Conservation (phyloP, 2,888 invertebrate species). For the Lottia scabra region DNA sequence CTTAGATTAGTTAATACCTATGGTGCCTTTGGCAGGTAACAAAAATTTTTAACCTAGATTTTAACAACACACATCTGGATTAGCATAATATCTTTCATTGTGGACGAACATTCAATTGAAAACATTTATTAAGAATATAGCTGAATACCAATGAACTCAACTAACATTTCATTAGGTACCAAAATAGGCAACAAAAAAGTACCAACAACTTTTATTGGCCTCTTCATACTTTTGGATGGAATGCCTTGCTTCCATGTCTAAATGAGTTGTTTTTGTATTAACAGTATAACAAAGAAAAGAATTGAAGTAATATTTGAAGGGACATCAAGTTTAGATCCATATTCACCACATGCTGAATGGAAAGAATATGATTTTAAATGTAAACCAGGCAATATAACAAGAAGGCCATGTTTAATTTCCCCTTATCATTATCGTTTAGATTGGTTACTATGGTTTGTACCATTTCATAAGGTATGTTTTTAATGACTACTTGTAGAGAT, state of each 20-base stretch:
- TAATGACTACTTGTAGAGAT: too few species aligned
- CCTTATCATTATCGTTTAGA: constrained; percentile 71
- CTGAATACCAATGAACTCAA: too few species aligned
- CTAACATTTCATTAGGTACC: too few species aligned
- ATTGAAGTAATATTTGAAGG: constrained; percentile 70
- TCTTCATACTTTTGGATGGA: too few species aligned
- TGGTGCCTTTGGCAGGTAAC: constrained; percentile 70
- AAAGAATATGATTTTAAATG: constrained; percentile 70
- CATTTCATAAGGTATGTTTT: constrained; percentile 64
- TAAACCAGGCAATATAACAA: constrained; percentile 68
- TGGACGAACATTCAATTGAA: too few species aligned
- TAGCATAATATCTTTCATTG: too few species aligned
- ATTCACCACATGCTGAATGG: constrained; percentile 60
- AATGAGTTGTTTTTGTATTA: too few species aligned
- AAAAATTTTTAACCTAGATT: not conserved
- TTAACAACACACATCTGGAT: too few species aligned
- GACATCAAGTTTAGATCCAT: constrained; percentile 58
- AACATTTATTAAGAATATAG: too few species aligned
- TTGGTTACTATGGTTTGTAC: constrained; percentile 71
- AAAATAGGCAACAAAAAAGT: too few species aligned
- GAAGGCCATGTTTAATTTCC: constrained; percentile 68
- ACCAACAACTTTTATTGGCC: too few species aligned
- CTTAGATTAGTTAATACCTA: constrained; percentile 70
- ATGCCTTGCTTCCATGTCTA: too few species aligned
- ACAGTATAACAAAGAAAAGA: constrained; percentile 68